Percentiles rank a stretch among this genome's conserved stretches.
phyloP scores from a whole-genome alignment of 2,113 vertebrate genomes.

The Scophthalmus maximus region DNA sequence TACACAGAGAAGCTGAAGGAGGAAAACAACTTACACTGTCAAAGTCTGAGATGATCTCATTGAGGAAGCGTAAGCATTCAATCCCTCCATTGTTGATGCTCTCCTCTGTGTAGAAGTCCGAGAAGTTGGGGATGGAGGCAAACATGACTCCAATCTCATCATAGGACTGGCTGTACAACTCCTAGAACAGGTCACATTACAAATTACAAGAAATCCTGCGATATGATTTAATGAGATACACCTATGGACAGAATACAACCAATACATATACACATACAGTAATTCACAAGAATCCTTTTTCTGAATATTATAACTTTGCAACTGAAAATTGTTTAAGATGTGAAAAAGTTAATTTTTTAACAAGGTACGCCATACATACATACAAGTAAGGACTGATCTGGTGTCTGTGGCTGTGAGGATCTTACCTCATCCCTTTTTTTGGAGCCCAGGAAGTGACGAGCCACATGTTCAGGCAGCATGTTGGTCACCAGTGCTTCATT shows the following conservation, averaged over 20 bases:
- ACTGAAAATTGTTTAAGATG: too few relatives aligned
- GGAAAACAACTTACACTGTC: slow-evolving; percentile 86
- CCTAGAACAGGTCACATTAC: slow-evolving; percentile 74
- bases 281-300: too few relatives aligned
- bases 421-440: slow-evolving; percentile 95
- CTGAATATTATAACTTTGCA: too few relatives aligned
- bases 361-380: too few relatives aligned
- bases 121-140: slow-evolving; percentile 97
- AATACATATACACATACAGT: background rate
- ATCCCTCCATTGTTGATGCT: slow-evolving; percentile 98
- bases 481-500: slow-evolving; percentile 96
- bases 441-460: slow-evolving; percentile 94
- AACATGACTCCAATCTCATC: slow-evolving; percentile 99
- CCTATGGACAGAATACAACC: background rate
- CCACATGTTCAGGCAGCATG: slow-evolving; percentile 96
- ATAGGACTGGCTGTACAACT: slow-evolving; percentile 96
- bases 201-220: background rate
- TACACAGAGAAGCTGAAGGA: background rate
- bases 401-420: background rate
- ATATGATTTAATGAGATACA: background rate
- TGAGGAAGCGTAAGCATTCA: slow-evolving; percentile 95
- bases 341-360: too few relatives aligned
- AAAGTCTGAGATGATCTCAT: slow-evolving; percentile 98
- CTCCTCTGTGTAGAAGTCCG: slow-evolving; percentile 97
- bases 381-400: background rate